Evolutionary conservation across 2,888 invertebrate genomes (phyloP), one percentile per base, ranked within the genome.

Genomic region (Phoenoteleia sp.): DNA sequence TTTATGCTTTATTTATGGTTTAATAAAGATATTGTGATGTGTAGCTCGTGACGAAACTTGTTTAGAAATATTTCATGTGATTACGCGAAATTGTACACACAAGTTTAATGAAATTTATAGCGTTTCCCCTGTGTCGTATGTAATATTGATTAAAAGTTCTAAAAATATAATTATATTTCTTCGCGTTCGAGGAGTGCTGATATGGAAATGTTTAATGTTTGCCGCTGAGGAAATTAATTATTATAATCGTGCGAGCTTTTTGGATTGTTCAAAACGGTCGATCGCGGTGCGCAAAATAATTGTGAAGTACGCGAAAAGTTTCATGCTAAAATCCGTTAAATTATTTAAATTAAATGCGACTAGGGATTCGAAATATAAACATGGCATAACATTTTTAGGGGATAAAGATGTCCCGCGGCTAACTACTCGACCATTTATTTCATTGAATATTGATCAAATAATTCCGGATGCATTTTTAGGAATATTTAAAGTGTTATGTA

Each of bases 161-260:
- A 52, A 58, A 72, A 67, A 74, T 58, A 58, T 74, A 27, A 58
- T 86, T 23, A 27, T 47, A 19, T 64, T 71, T 79, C 39, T 62
- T 42, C 45, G 33, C 17, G 62, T 49, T 27, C 21, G 52, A 23
- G 21, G 36, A 23, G 7, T 6, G 36, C 2, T 39, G 25, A 17
- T 54, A 66, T 64, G n/a, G 45, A 42, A 66, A 58, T 49, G 19
- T 17, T 58, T 33, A 17, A 76, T 17, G n/a, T 54, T 33, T 72
- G 36, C 17, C 9, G 15, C 2, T 42, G 15, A 9, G 15, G 15
- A n/a, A 42, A n/a, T 3, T 42, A 17, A 42, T 17, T 17, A 42
- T 42, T 42, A 42, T n/a, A n/a, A n/a, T n/a, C n/a, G n/a, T n/a
- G n/a, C n/a, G n/a, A n/a, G n/a, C n/a, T n/a, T n/a, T n/a, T n/a